A percentile compares a stretch with the other conserved stretches of the same genome.
Evolutionary conservation across 2,797 vertebrate genomes (phyloP).

Genomic region (Pyrocephalus nanus): DNA sequence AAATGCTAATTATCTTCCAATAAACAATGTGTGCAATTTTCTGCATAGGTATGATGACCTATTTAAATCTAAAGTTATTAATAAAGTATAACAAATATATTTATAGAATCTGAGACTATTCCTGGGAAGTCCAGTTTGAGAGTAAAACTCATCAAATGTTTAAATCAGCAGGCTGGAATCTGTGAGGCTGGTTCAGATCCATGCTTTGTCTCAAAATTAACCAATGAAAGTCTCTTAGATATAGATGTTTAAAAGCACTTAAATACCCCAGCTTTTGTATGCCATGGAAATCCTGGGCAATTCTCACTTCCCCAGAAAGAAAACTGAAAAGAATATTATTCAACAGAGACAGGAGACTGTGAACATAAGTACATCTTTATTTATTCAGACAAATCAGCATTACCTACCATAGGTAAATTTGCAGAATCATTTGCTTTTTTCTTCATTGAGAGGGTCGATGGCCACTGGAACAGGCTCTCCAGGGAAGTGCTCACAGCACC

Average conservation of each 20-base stretch:
- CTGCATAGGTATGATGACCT: not conserved
- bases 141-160: not conserved
- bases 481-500: not conserved
- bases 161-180: not conserved
- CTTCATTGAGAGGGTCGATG: not conserved
- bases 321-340: not conserved
- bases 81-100: not conserved
- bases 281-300: not conserved
- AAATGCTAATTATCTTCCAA: not conserved
- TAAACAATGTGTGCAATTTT: not conserved
- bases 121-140: not conserved
- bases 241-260: not conserved
- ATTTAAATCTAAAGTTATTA: not conserved
- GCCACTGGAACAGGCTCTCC: not conserved
- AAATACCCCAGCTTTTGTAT: not conserved
- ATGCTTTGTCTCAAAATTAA: not conserved
- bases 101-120: not conserved
- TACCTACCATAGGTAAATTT: not conserved
- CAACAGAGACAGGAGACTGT: not conserved
- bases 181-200: not conserved
- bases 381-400: not conserved
- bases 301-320: not conserved
- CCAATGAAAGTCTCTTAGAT: not conserved
- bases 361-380: not conserved
- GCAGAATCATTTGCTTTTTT: not conserved